phyloP scores from a whole-genome alignment of 2,113 vertebrate species.

The Electrona antarctica region DNA sequence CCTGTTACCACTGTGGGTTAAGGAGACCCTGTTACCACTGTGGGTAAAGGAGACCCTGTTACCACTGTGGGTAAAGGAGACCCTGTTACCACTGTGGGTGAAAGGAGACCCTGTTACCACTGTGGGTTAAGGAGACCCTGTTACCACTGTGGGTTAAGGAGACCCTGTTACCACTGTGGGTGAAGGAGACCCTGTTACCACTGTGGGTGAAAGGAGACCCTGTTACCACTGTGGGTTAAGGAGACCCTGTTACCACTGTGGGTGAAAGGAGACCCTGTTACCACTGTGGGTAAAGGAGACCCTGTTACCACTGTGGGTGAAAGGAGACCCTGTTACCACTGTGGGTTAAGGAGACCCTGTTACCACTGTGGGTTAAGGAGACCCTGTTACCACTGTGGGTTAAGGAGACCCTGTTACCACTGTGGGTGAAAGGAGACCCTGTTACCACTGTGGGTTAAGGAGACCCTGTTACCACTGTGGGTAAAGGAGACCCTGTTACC shows the following conservation, averaged over 20 bases:
- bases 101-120: too few relatives aligned
- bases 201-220: neutral
- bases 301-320: neutral
- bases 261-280: neutral
- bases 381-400: neutral
- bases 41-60: neutral
- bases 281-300: neutral
- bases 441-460: neutral
- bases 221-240: neutral
- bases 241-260: too few relatives aligned
- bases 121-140: neutral
- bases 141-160: neutral
- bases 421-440: neutral
- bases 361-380: neutral
- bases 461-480: too few relatives aligned
- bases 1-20: neutral
- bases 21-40: too few relatives aligned
- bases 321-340: too few relatives aligned
- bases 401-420: too few relatives aligned
- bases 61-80: neutral
- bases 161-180: too few relatives aligned
- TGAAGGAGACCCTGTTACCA: neutral
- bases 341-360: neutral
- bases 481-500: neutral
- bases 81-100: neutral